Evolutionary conservation across 2,888 invertebrate species (phyloP), one percentile per base, ranked within the genome.

Genomic region (Lamproptera curius): DNA sequence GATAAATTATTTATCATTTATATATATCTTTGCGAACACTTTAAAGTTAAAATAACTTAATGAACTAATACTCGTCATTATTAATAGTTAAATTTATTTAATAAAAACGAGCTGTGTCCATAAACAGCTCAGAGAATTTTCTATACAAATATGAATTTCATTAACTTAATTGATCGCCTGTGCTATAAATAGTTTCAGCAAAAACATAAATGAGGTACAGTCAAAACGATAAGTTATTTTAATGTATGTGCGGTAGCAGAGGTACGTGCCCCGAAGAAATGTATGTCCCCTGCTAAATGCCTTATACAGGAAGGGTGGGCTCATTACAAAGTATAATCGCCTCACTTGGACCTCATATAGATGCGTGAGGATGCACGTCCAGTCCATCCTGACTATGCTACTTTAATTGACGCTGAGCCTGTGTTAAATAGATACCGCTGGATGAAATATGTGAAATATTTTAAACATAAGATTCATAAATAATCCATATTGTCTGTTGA

Each of bases 241-340:
- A 28, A 28, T 28, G 28, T 10, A 9, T n/a, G 28, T 9, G n/a
- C 28, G n/a, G 9, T 10, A 10, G 10, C 28, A 28, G 4, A 2
- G n/a, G 28, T 9, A 28, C 2, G 9, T 9, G 28, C 28, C n/a
- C 23, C n/a, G 28, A 5, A 9, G 28, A 28, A n/a, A n/a, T 20
- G 3, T 35, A 46, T 42, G 23, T 45, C 54, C 50, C 47, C 45
- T 45, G 45, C 45, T 50, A 51, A 51, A 53, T 51, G 31, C 40
- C 39, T 43, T 43, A 51, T 45, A 51, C 53, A 55, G 53, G 55
- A 55, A 55, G 47, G 41, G 46, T 41, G 41, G 10, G 40, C 51
- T 51, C 39, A 55, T 55, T 55, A 53, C 42, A 55, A 51, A 53
- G 51, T 55, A 53, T 55, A 55, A 55, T 42, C 14, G 16, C 5